A percentile compares a stretch with the other conserved stretches of the same genome.
These are phyloP conservation scores for Loxodonta africana DNA, from an alignment of 2,113 vertebrate species.

Conservation along the genomic window DNA sequence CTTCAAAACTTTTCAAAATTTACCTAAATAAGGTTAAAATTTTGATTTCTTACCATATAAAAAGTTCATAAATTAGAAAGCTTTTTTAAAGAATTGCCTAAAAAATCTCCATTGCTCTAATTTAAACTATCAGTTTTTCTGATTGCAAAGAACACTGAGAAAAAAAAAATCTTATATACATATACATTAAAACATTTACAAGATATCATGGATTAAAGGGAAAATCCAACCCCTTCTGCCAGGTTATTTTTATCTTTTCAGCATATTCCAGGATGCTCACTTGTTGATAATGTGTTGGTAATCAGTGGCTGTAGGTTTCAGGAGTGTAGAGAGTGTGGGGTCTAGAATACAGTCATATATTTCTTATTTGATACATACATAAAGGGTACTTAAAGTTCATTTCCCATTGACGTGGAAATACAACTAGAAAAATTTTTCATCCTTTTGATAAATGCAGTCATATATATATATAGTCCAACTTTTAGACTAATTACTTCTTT, in stretches of 20 bases:
- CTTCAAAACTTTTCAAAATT: background rate
- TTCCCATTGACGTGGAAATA: background rate
- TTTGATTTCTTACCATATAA: background rate
- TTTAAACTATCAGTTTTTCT: background rate
- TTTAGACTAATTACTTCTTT: conserved; percentile 16
- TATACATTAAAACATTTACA: background rate
- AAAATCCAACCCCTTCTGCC: background rate
- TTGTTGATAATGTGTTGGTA: background rate
- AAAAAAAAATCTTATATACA: background rate
- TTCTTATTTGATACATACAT: background rate
- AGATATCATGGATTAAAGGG: background rate
- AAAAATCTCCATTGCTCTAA: background rate
- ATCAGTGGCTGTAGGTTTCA: background rate
- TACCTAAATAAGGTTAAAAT: background rate
- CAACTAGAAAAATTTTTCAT: background rate
- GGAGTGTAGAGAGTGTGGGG: background rate
- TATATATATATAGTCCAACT: background rate
- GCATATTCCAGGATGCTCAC: background rate
- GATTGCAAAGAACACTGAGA: background rate
- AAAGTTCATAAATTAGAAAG: background rate
- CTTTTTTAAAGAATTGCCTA: background rate
- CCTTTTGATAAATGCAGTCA: background rate
- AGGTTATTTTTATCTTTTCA: background rate
- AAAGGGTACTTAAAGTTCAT: background rate
- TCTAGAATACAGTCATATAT: background rate